Evolutionary conservation across 1,140 invertebrate genomes (phyloP).

Genomic region (Pseudomyrmex dendroicus): DNA sequence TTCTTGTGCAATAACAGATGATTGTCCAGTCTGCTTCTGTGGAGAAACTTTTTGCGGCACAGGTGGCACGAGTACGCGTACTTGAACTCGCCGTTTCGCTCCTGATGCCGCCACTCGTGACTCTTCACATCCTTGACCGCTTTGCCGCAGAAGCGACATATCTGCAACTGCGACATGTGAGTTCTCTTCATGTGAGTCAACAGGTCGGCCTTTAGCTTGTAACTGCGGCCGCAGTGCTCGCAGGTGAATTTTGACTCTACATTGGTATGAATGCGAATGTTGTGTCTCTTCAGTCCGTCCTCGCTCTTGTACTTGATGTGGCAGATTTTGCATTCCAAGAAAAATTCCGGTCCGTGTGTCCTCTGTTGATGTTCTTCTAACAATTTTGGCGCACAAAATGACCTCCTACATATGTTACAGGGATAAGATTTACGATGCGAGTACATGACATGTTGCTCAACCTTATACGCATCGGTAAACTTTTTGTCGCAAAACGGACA

Average conservation of each 20-base stretch:
- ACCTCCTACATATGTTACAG: conserved; percentile 81
- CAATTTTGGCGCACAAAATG: conserved; percentile 55
- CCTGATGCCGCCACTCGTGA: conserved; percentile 78
- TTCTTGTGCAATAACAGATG: conserved; percentile 84
- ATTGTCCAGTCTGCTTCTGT: conserved; percentile 79
- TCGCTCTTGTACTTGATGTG: conserved; percentile 83
- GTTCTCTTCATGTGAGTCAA: conserved; percentile 64
- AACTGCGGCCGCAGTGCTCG: conserved; percentile 74
- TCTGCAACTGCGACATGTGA: conserved; percentile 56
- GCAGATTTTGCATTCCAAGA: conserved; percentile 75
- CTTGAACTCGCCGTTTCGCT: conserved; percentile 58
- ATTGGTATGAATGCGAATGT: conserved; percentile 78
- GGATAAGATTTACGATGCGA: conserved; percentile 83
- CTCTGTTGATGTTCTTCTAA: conserved; percentile 64
- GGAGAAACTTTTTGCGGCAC: conserved; percentile 84
- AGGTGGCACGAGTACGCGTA: conserved; percentile 81
- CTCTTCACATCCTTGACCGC: conserved; percentile 74
- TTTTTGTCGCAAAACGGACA: conserved; percentile 85
- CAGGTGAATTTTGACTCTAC: conserved; percentile 71
- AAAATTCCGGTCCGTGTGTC: conserved; percentile 66
- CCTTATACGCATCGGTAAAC: conserved; percentile 80
- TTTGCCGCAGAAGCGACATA: conserved; percentile 69
- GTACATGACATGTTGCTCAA: conserved; percentile 83
- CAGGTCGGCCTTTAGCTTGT: conserved; percentile 71
- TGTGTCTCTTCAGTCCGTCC: conserved; percentile 84